phyloP scores from a whole-genome alignment of 1,140 invertebrate species.

The Dryas iulia region DNA sequence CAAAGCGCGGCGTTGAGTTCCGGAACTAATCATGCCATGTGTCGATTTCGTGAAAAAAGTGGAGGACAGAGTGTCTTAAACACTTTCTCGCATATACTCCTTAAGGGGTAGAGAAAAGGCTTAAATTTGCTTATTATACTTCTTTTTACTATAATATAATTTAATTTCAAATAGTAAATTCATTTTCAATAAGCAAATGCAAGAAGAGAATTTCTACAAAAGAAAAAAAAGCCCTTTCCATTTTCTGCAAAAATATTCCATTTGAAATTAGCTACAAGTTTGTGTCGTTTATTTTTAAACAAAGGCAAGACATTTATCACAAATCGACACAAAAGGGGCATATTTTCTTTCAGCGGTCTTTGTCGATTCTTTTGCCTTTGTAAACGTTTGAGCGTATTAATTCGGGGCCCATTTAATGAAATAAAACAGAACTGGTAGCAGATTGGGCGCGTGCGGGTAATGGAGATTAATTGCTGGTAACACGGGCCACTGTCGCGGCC shows the following conservation, averaged over 20 bases:
- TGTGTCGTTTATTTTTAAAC: conserved; percentile 43
- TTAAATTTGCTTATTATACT: too few relatives aligned
- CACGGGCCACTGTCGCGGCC: conserved; percentile 54
- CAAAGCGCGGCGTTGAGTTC: too few relatives aligned
- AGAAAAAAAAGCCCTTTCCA: not conserved
- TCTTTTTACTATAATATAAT: too few relatives aligned
- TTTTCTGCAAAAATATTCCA: conserved; percentile 30
- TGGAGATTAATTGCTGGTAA: conserved; percentile 75
- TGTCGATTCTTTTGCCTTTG: conserved; percentile 64
- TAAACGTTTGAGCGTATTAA: conserved; percentile 70
- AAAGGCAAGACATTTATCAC: conserved; percentile 57
- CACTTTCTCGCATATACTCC: too few relatives aligned
- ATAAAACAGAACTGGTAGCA: conserved; percentile 71
- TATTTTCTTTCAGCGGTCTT: conserved; percentile 57
- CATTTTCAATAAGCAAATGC: too few relatives aligned
- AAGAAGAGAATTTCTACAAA: too few relatives aligned
- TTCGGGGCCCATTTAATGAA: conserved; percentile 74
- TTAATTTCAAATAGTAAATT: too few relatives aligned
- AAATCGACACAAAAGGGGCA: conserved; percentile 57
- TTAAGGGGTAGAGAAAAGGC: too few relatives aligned
- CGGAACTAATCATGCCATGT: too few relatives aligned
- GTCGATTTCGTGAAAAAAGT: too few relatives aligned
- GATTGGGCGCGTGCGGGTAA: conserved; percentile 72
- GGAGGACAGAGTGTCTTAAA: too few relatives aligned
- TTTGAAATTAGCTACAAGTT: conserved; percentile 35